These are phyloP conservation scores for Macrobrachium nipponense DNA, from an alignment of 1,140 invertebrate genomes.

Conservation along the genomic window DNA sequence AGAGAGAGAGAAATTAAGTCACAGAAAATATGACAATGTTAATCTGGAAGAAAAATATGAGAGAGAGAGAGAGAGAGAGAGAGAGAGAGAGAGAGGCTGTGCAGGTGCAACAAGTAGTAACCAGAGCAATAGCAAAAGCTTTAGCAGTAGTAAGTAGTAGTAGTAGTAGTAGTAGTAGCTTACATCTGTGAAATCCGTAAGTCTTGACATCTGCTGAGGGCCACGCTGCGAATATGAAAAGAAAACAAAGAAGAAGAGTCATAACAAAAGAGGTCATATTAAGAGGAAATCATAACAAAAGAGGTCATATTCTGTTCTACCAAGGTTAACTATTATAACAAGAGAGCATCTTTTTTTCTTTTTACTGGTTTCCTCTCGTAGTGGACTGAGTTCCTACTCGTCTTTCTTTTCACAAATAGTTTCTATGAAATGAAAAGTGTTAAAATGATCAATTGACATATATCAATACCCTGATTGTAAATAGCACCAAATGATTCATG, in stretches of 20 bases:
- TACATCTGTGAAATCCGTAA: slow-evolving; percentile 65
- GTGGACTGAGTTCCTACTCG: too few species aligned
- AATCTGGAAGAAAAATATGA: too few species aligned
- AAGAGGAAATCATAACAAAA: slow-evolving; percentile 25
- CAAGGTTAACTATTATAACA: too few species aligned
- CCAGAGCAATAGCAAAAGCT: slow-evolving; percentile 19
- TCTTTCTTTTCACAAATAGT: too few species aligned
- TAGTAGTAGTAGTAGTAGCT: slow-evolving; percentile 45
- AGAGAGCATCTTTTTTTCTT: too few species aligned
- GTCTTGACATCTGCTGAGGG: slow-evolving; percentile 62
- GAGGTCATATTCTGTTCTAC: background rate
- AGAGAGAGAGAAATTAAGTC: background rate
- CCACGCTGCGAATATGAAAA: slow-evolving; percentile 53
- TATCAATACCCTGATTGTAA: too few species aligned
- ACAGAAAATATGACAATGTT: too few species aligned
- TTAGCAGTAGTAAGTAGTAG: slow-evolving; percentile 29
- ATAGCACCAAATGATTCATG: too few species aligned
- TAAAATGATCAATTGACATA: too few species aligned
- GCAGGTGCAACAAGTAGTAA: slow-evolving; percentile 16
- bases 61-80: background rate
- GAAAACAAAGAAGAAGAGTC: background rate
- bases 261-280: slow-evolving; percentile 13
- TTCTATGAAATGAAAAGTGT: too few species aligned
- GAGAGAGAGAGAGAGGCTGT: background rate
- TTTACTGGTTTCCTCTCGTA: too few species aligned